Evolutionary conservation across 2,888 invertebrate genomes (phyloP).

Genomic region (Parthenolecanium corni): DNA sequence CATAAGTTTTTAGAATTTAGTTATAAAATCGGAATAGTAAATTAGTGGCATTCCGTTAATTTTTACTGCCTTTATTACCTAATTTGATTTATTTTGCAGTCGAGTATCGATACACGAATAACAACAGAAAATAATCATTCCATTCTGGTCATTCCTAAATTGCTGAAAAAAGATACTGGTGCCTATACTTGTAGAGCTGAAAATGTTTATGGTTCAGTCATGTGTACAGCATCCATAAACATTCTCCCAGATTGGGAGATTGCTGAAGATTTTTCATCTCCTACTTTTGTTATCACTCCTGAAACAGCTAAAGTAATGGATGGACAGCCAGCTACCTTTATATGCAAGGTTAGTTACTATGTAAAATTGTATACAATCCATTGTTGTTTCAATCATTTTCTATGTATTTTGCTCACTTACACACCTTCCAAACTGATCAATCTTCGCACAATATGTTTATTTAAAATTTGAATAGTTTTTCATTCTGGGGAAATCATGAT

Average conservation of each 20-base stretch:
- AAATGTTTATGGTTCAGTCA: conserved; percentile 78
- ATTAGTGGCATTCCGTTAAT: no score
- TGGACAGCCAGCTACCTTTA: conserved; percentile 68
- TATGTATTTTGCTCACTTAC: no score
- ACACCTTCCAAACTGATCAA: no score
- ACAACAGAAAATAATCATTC: conserved; percentile 65
- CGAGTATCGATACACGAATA: conserved; percentile 57
- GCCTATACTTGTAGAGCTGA: conserved; percentile 78
- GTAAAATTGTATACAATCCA: no score
- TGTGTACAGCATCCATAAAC: conserved; percentile 64
- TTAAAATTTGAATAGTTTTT: neutral
- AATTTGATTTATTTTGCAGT: conserved; percentile 36
- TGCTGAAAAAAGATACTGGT: conserved; percentile 56
- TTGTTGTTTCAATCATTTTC: no score
- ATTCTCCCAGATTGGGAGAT: conserved; percentile 47
- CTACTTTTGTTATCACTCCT: conserved; percentile 62
- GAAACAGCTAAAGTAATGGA: conserved; percentile 72
- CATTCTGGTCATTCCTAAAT: conserved; percentile 62
- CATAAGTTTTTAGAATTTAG: no score
- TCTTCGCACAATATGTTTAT: no score
- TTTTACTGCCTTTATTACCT: no score
- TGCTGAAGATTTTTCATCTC: conserved; percentile 50
- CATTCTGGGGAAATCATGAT: neutral
- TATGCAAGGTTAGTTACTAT: conserved; percentile 45
- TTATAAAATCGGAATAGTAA: no score